Evolutionary conservation across 2,888 invertebrate species (phyloP), one percentile per base, ranked within the genome.

Genomic region (Brachycybe producta): DNA sequence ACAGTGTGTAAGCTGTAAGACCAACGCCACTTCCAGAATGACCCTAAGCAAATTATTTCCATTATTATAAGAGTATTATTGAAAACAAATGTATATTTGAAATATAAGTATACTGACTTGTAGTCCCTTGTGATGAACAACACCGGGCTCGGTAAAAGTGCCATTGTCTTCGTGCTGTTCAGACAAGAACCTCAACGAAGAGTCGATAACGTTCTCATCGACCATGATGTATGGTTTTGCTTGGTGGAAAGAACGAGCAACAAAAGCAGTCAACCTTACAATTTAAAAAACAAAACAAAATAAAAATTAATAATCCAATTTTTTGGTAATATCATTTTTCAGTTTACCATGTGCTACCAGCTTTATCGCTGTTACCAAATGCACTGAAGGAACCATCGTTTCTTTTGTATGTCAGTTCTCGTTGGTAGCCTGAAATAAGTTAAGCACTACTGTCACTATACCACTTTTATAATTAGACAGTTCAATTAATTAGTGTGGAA

Each of bases 381-480:
- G 69, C 67, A 59, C 68, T 67, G 58, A 65, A 68, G 11, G 67
- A 66, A 0, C 66, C 65, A 51, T 66, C 67, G 7, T 53, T 30
- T 54, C 65, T 61, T 44, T 62, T 60, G 55, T 68, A 69, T 1
- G 62, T 67, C 50, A 68, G 51, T 56, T 69, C 65, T 53, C 66
- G 57, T 56, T 68, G 66, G 56, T 67, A 68, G 17, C 69, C 69
- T 68, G 44, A 21, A 55, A 49, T 15, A 42, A 36, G n/a, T 11
- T 38, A n/a, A n/a, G n/a, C n/a, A n/a, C n/a, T n/a, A n/a, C n/a
- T n/a, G n/a, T n/a, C n/a, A n/a, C n/a, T n/a, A n/a, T n/a, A n/a
- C n/a, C n/a, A n/a, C n/a, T n/a, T n/a, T n/a, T n/a, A n/a, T n/a
- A n/a, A n/a, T n/a, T n/a, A n/a, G n/a, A n/a, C n/a, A n/a, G n/a